Conservation (phyloP, 2,888 invertebrate genomes). For the Baccha elongata region DNA sequence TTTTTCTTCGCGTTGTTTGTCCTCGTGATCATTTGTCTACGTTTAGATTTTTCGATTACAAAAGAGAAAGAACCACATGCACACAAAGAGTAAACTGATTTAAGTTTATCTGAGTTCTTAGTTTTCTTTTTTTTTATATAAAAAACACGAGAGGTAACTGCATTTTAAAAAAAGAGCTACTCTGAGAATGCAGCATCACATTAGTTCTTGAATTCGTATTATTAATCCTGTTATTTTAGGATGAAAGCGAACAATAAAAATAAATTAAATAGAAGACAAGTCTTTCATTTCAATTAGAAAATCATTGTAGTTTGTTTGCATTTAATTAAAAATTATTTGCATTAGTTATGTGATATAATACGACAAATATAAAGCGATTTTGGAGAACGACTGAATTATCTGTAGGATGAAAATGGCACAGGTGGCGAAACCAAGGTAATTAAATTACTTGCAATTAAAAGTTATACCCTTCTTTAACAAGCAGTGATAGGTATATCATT, state of each 20-base stretch:
- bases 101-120: conserved; percentile 9
- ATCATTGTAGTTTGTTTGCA: too few relatives aligned
- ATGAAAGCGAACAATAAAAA: conserved; percentile 34
- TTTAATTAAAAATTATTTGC: too few relatives aligned
- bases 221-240: conserved; percentile 41
- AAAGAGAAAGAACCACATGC: conserved; percentile 85
- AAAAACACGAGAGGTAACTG: conserved; percentile 1
- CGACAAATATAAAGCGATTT: too few relatives aligned
- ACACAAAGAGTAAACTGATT: conserved; percentile 82
- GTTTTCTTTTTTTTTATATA: not conserved
- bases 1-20: conserved; percentile 96
- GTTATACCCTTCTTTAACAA: too few relatives aligned
- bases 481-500: too few relatives aligned
- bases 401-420: too few relatives aligned
- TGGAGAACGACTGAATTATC: too few relatives aligned
- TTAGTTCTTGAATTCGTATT: conserved; percentile 50
- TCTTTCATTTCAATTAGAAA: too few relatives aligned
- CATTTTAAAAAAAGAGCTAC: conserved; percentile 21
- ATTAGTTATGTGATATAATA: too few relatives aligned
- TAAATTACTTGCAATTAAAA: too few relatives aligned
- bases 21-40: conserved; percentile 95
- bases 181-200: conserved; percentile 11
- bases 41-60: conserved; percentile 97
- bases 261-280: too few relatives aligned
- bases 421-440: too few relatives aligned